Evolutionary conservation across 1,140 invertebrate species (phyloP), one percentile per base, ranked within the genome.

Genomic region (Ips nitidus): DNA sequence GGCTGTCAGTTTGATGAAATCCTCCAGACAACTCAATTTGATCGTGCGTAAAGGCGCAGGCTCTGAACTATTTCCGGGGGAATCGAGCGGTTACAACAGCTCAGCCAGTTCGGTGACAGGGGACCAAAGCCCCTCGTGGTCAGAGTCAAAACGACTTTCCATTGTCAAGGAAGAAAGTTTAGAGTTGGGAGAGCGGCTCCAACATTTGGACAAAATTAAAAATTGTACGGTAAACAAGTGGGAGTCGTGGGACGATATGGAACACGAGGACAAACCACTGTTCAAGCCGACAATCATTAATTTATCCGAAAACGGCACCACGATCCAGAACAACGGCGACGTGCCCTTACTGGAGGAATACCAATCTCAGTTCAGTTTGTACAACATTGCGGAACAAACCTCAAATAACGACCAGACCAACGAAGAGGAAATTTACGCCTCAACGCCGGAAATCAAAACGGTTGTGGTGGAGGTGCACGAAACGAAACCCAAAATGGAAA

Each of bases 81-180:
- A 92, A 79, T 91, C 90, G 43, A 90, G 88, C 67, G 90, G 90
- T 3, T 92, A 92, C 79, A 91, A 92, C 74, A 91, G 89, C 75
- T 92, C 90, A 0, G 89, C 90, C 7, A 91, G 90, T 71, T 90
- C 88, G 36, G 86, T 90, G 1, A 90, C 89, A 4, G 90, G 89
- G 5, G 90, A 91, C 75, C 83, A 88, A 72, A 89, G 87, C 76
- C 88, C 87, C 4, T 87, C 77, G 70, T 87, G 82, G 84, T 86
- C 75, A 59, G 85, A 86, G 69, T 83, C 82, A 22, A 87, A 90
- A 74, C 78, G 88, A 1, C 80, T 90, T 7, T 90, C 89, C 0
- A 87, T 88, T 45, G 88, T 91, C 8, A 86, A 86, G 55, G 89
- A 90, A 73, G 87, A 89, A 75, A 84, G 84, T 7, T 79, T 79